Base-by-base conservation (phyloP, 2,888 invertebrate species). In the Carterocephalus palaemon region DNA sequence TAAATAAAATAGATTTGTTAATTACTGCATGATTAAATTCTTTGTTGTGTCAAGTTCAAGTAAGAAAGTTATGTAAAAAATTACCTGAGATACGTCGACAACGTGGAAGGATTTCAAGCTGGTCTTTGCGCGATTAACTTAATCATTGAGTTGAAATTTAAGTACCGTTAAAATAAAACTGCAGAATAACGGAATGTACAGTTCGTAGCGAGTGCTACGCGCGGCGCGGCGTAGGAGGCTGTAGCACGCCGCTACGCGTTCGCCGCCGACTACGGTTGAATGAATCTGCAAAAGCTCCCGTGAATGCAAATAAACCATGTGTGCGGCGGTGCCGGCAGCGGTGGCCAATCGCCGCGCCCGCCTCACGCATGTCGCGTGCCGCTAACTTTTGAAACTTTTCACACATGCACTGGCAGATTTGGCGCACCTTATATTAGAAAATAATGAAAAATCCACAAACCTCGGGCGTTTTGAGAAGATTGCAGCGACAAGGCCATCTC, bases 401-500 rank as follows among this genome's bases (percentile, higher is more conserved):
- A 70, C 74, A 71, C 68, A 77, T 75, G 74, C 73, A 73, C 70
- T 70, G 64, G 58, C 58, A 67, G 60, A 67, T 64, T 69, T 64
- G 69, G 64, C 59, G 52, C 52, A 64, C 56, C 47, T 48, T 53
- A 56, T 39, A 60, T 9, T 41, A 49, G 40, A 52, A 54, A 56
- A 59, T 48, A 56, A 53, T 54, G 60, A 64, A 39, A 63, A 55
- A 54, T 60, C 51, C 74, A 81, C 75, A 75, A 76, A 77, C 88
- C 86, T 81, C 88, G 85, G 47, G 88, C 81, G 70, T 86, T 88
- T 70, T 88, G 88, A 72, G 88, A 81, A 65, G 89, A 76, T 60
- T 89, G 87, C 66, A 89, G 86, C 69, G 90, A 90, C 64, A 90
- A 72, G 57, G 89, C 83, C 76, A 89, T 88, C 68, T 88, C 84